Conservation (phyloP, 2,113 vertebrate species). For the Trachemys scripta region DNA sequence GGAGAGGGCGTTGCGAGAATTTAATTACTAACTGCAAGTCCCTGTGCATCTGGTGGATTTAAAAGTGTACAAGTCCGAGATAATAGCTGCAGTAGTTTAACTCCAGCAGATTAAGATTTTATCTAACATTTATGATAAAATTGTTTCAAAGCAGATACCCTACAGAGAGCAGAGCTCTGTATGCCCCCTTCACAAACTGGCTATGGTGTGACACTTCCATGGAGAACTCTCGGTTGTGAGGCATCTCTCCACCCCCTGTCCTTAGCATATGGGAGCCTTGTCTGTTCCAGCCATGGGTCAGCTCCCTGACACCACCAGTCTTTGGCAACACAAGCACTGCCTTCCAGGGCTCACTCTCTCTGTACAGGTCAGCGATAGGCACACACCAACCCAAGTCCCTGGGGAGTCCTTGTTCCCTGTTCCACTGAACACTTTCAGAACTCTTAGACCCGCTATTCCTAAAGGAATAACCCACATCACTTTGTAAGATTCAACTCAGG, state of each 20-base stretch:
- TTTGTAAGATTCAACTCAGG: not conserved
- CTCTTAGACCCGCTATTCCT: not conserved
- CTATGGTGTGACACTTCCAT: not conserved
- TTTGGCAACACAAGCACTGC: too few relatives aligned
- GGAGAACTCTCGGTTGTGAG: too few relatives aligned
- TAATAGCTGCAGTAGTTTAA: conserved; percentile 35
- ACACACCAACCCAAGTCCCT: too few relatives aligned
- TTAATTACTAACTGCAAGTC: conserved; percentile 73
- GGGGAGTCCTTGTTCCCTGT: not conserved
- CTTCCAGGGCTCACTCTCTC: not conserved
- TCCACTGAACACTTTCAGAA: not conserved
- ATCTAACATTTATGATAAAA: conserved; percentile 48
- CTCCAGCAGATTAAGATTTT: conserved; percentile 55
- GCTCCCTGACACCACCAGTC: not conserved
- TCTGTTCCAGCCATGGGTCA: not conserved
- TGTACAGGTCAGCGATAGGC: not conserved
- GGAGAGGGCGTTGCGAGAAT: conserved; percentile 68
- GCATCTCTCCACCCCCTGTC: not conserved
- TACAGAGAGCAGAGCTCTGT: conserved; percentile 24
- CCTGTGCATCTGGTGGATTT: conserved; percentile 58
- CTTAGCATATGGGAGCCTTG: not conserved
- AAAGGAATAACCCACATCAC: not conserved
- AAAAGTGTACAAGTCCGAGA: conserved; percentile 36
- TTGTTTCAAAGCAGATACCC: conserved; percentile 27
- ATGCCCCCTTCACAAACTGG: not conserved